Evolutionary conservation across 2,797 vertebrate species (phyloP), one percentile per base, ranked within the genome.

Genomic region (Gymnothorax javanicus): DNA sequence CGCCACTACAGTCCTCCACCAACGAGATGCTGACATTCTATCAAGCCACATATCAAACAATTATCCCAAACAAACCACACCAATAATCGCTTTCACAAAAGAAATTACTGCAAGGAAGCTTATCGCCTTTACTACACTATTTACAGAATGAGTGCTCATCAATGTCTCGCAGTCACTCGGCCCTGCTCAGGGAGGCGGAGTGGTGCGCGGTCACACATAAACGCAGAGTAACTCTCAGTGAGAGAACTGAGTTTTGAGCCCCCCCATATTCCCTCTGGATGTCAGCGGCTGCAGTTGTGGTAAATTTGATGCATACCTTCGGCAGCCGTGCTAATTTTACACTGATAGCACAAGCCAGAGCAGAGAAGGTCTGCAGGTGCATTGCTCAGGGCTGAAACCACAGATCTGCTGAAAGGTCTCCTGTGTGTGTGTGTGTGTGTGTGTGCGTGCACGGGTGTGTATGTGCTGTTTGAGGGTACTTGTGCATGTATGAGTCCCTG

Each of bases 381-480:
- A 91, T 91, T 81, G 73, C 88, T 92, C 88, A 89, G 92, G 50
- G 88, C 58, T 89, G 87, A 96, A 95, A 95, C 94, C 94, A 93
- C 94, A 95, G 87, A 91, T 86, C 88, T 92, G 92, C 91, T 93
- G 92, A 87, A 88, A 90, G 88, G 90, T 91, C 91, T 93, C 89
- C 93, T 89, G 87, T 90, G 91, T 84, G 81, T 90, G 60, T 62
- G 60, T 25, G 64, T 43, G 33, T 43, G 33, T 43, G 33, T 43
- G 33, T 43, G 33, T 43, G 33, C 2, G 33, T 2, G 33, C 33
- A 43, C 33, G 33, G 33, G 33, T 43, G 33, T 43, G 33, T 43
- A 43, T 43, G 2, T 43, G 33, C 33, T 43, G 33, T 43, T 43
- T 43, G 33, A 43, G 33, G 33, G 33, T 43, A 43, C 33, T 43